Conservation (phyloP, 2,888 invertebrate genomes). For the Acheta domesticus region DNA sequence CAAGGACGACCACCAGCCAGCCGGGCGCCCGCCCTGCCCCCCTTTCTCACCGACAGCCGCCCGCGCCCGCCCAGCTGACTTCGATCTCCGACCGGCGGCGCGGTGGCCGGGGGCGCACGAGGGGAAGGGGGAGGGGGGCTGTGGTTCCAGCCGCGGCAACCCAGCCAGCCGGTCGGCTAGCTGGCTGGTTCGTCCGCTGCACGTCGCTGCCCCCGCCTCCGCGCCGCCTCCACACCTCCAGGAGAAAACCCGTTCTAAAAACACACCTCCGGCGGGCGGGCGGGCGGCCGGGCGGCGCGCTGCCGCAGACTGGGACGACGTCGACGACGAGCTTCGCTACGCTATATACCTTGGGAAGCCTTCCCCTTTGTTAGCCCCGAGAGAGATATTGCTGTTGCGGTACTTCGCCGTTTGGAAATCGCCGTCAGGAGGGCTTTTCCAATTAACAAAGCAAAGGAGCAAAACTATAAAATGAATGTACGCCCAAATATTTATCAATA, state of each 20-base stretch:
- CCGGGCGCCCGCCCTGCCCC: background rate
- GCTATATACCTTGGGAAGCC: too few species aligned
- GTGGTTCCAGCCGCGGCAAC: conserved; percentile 27
- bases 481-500: too few species aligned
- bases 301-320: too few species aligned
- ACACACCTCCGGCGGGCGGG: background rate
- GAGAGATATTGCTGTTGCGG: too few species aligned
- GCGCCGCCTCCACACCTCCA: background rate
- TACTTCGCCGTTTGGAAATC: too few species aligned
- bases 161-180: conserved; percentile 18
- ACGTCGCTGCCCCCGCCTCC: conserved; percentile 27
- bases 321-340: too few species aligned
- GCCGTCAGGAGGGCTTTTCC: too few species aligned
- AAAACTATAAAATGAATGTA: too few species aligned
- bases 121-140: too few species aligned
- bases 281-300: background rate
- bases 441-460: too few species aligned
- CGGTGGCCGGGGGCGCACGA: conserved; percentile 23
- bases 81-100: conserved; percentile 32
- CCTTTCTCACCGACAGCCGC: background rate
- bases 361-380: too few species aligned
- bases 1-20: too few species aligned
- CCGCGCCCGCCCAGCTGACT: conserved; percentile 28
- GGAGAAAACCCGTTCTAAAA: background rate
- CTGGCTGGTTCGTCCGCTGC: conserved; percentile 36